Evolutionary conservation across 2,888 invertebrate genomes (phyloP), one percentile per base, ranked within the genome.

Genomic region (Dyspetes luteomarginatus): DNA sequence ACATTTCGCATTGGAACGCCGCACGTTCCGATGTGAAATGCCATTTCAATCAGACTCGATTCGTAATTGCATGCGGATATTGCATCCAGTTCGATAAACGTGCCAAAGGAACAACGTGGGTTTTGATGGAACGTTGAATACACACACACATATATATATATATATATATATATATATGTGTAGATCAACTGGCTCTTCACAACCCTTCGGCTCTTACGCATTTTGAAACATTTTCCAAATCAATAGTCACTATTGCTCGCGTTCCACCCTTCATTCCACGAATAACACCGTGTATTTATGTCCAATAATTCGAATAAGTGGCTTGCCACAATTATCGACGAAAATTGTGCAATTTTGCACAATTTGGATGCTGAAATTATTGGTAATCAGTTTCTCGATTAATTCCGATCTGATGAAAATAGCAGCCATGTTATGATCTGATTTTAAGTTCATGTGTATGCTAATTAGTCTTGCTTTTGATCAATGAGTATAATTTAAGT

Each of bases 381-480:
- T n/a, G n/a, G n/a, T n/a, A 36, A 36, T 36, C 9, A 2, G 7
- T 4, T 3, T 12, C 12, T 36, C 36, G 36, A 36, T 36, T 36
- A 36, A 36, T 36, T 36, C 12, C 36, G 2, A 36, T 7, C 12
- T 36, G 3, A 12, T 36, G 94, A 95, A 1, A 93, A n/a, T n/a
- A n/a, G n/a, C n/a, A n/a, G n/a, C n/a, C n/a, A n/a, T n/a, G n/a
- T n/a, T n/a, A n/a, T n/a, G n/a, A n/a, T n/a, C n/a, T n/a, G n/a
- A n/a, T n/a, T n/a, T n/a, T n/a, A n/a, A n/a, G n/a, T n/a, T n/a
- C n/a, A n/a, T n/a, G n/a, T n/a, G n/a, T n/a, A n/a, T n/a, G n/a
- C n/a, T n/a, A n/a, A n/a, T n/a, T n/a, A n/a, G n/a, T n/a, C n/a
- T n/a, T n/a, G n/a, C n/a, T n/a, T n/a, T n/a, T n/a, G n/a, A n/a